Base-by-base conservation (phyloP, 1,140 invertebrate genomes). In the Drosophila biarmipes region DNA sequence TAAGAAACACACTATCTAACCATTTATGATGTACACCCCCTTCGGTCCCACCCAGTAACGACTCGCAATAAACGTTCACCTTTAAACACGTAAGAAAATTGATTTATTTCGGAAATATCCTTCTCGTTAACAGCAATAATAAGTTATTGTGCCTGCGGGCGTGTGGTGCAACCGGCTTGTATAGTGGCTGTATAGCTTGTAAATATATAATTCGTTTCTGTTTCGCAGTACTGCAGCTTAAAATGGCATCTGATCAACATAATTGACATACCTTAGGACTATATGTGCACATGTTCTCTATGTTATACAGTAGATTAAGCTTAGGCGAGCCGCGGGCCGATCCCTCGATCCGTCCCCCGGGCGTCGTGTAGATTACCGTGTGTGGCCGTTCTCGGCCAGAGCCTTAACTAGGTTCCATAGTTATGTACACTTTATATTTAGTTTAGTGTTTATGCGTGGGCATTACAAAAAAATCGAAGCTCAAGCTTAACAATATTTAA, bases 401-500 rank as follows among this genome's bases (percentile, higher is more conserved):
- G 29, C 24, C 55, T 46, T 62, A 66, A 63, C 43, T 66, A 51
- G 8, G 29, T 34, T 63, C 6, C 42, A 49, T 51, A 34, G 42
- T 15, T 67, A 67, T 67, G 51, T 67, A 67, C 63, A 67, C 58
- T 17, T 48, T 68, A 27, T 48, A 17, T 37, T 52, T 73, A 21
- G 29, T 52, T 61, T 52, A 40, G 40, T 45, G 27, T 40, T 61
- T 61, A 58, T 58, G 58, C 58, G 53, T 55, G 37, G 53, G 37
- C 53, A 58, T 53, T 69, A 73, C 58, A 78, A 71, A 58, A 62
- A 51, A 54, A 58, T 49, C 57, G 40, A 59, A 55, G 63, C 66
- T 61, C 42, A 78, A 74, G 78, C 69, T 80, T 79, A 87, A 73
- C 78, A 89, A 78, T 82, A 81, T 89, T 72, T 87, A 87, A 87